These are phyloP conservation scores for Myotis planiceps DNA, from an alignment of 2,797 vertebrate genomes.

Conservation along the genomic window DNA sequence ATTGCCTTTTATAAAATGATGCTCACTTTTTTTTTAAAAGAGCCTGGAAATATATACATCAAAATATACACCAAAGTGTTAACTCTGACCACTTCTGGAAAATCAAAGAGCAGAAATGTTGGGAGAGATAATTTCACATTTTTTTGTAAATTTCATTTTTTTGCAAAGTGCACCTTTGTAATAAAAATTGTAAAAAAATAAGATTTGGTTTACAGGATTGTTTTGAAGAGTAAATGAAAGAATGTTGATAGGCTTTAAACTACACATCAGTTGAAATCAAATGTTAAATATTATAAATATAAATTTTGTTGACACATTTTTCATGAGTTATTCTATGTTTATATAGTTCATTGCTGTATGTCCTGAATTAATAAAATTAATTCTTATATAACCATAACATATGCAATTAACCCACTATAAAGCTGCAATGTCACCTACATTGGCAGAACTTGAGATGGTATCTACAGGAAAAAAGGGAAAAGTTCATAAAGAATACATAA, in stretches of 20 bases:
- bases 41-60: neutral
- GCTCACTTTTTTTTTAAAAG: neutral
- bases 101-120: neutral
- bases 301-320: neutral
- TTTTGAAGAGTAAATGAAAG: slow-evolving; percentile 41
- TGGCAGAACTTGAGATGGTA: neutral
- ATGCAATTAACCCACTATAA: neutral
- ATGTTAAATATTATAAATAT: slow-evolving; percentile 15
- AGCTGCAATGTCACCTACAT: neutral
- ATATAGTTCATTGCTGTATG: neutral
- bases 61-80: neutral
- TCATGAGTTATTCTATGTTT: neutral
- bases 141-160: neutral
- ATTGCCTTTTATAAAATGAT: slow-evolving; percentile 22
- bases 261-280: neutral
- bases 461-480: neutral
- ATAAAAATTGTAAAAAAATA: neutral
- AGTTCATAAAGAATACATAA: neutral
- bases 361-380: neutral
- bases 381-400: neutral
- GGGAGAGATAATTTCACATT: neutral
- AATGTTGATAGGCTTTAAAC: neutral
- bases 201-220: neutral
- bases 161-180: neutral
- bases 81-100: neutral